Conservation (phyloP, 2,113 vertebrate genomes). For the Nerophis ophidion region DNA sequence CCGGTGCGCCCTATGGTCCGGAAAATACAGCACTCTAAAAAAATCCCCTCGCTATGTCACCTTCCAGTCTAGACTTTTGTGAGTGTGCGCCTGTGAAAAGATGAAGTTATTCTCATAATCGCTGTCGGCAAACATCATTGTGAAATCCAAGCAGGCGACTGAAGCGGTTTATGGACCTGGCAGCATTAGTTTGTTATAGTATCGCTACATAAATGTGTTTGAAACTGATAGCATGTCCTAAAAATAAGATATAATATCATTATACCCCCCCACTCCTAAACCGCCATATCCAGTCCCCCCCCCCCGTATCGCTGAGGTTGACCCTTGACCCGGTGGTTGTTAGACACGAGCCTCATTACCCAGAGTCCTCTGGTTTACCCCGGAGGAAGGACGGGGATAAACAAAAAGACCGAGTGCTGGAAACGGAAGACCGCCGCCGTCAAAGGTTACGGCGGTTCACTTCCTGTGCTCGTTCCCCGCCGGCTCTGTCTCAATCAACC, state of each 20-base stretch:
- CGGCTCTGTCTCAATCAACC: constrained; percentile 22
- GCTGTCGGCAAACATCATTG: too few species aligned
- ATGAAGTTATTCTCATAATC: too few species aligned
- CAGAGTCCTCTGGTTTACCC: constrained; percentile 54
- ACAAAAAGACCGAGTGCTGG: constrained; percentile 54
- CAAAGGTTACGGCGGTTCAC: constrained; percentile 45
- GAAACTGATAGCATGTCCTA: neutral
- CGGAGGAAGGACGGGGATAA: constrained; percentile 64
- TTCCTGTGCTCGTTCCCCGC: constrained; percentile 27
- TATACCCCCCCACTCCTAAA: constrained; percentile 9
- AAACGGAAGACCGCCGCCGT: constrained; percentile 53
- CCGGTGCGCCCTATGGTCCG: too few species aligned
- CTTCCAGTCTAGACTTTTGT: too few species aligned
- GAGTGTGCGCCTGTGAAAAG: too few species aligned
- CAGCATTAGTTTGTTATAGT: neutral
- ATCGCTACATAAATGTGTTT: neutral
- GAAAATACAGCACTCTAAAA: too few species aligned
- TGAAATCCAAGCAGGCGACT: too few species aligned
- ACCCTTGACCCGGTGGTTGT: constrained; percentile 57
- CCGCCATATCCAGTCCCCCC: constrained; percentile 50
- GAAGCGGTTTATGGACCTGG: too few species aligned
- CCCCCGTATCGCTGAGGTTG: constrained; percentile 36
- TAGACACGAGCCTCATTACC: constrained; percentile 60
- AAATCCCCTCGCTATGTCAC: too few species aligned
- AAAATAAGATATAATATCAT: constrained; percentile 48